Percentiles rank a stretch among this genome's conserved stretches.
Conservation (phyloP, 2,113 vertebrate genomes). For the Vombatus ursinus region DNA sequence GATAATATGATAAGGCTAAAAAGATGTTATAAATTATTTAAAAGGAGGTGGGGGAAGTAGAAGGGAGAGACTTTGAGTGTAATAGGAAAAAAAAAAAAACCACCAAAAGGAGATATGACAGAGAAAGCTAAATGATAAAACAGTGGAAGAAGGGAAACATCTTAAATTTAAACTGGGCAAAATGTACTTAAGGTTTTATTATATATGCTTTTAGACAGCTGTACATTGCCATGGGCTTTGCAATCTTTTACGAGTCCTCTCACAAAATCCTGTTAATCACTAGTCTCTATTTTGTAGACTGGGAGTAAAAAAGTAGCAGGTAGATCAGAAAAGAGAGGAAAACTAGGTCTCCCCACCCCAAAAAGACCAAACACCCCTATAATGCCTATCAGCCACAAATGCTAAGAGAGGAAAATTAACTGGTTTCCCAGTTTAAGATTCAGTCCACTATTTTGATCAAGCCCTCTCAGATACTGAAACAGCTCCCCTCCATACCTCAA, state of each 20-base stretch:
- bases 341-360: background rate
- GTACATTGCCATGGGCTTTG: background rate
- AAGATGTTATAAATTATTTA: background rate
- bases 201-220: background rate
- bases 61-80: background rate
- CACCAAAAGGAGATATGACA: background rate
- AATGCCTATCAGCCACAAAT: background rate
- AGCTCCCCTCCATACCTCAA: conserved; percentile 87
- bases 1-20: background rate
- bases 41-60: background rate
- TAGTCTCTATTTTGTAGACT: conserved; percentile 39
- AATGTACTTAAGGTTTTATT: background rate
- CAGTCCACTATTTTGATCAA: background rate
- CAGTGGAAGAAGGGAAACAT: background rate
- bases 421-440: conserved; percentile 14
- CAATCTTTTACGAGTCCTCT: background rate
- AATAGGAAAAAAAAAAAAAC: background rate
- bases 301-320: background rate
- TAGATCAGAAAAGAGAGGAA: conserved; percentile 28
- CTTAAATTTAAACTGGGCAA: background rate
- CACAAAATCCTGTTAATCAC: conserved; percentile 40
- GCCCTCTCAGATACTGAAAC: conserved; percentile 14
- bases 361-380: background rate
- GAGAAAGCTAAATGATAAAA: background rate
- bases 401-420: background rate